Percentiles rank a stretch among this genome's conserved stretches.
Conservation (phyloP, 2,888 invertebrate genomes). For the Pseudococcus longispinus region DNA sequence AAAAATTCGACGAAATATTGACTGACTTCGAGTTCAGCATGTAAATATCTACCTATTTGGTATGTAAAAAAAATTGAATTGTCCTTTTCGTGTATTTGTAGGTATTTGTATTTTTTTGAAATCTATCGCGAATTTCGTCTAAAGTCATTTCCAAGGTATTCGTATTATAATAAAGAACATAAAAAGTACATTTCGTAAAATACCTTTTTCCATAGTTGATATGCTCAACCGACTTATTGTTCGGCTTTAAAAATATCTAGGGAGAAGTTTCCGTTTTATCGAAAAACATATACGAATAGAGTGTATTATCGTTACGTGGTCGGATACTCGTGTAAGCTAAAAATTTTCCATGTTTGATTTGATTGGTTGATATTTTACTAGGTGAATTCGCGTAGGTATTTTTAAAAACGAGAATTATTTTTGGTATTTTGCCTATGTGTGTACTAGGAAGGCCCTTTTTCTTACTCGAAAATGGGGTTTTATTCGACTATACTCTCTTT, state of each 20-base stretch:
- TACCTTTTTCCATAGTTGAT: constrained; percentile 13
- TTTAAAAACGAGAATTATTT: not conserved
- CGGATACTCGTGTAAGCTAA: not conserved
- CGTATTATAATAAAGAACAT: constrained; percentile 23
- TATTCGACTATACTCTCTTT: no score
- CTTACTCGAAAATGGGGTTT: no score
- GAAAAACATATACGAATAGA: not conserved
- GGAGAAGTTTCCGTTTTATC: constrained; percentile 24
- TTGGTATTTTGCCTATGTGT: no score
- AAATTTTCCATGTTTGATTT: not conserved
- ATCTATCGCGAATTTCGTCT: constrained; percentile 6
- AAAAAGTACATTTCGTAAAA: not conserved
- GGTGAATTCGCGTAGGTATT: not conserved
- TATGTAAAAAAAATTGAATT: constrained; percentile 1
- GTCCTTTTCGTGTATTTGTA: not conserved
- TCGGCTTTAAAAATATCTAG: not conserved
- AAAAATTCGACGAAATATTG: not conserved
- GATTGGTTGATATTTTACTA: not conserved
- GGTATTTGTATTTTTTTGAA: not conserved
- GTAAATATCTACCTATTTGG: not conserved
- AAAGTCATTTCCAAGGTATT: not conserved
- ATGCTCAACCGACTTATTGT: not conserved
- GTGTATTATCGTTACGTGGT: not conserved
- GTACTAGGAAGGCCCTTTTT: no score
- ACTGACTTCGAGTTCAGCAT: not conserved